Evolutionary conservation across 1,140 invertebrate species (phyloP), one percentile per base, ranked within the genome.

Genomic region (Aethina tumida): DNA sequence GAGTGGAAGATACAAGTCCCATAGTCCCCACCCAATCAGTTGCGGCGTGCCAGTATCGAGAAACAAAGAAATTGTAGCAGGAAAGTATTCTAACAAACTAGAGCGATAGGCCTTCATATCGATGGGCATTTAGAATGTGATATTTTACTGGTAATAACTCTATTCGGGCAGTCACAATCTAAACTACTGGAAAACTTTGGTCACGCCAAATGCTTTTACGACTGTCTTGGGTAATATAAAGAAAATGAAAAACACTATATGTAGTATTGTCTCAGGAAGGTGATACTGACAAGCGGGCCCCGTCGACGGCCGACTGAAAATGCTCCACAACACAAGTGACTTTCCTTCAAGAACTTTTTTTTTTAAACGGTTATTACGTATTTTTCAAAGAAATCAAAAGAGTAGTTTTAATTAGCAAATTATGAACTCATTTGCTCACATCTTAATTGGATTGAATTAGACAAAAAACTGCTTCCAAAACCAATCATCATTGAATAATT

Each of bases 131-230:
- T 44, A 51, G 51, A 49, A 45, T 51, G 51, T 49, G 43, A 51
- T 44, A 46, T 48, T 34, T 50, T 40, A 28, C 31, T 9, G 35
- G 39, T 25, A 32, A 41, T 35, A 41, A 42, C 45, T 45, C 37
- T 15, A n/a, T n/a, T n/a, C n/a, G n/a, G n/a, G 38, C 29, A 45
- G 50, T 62, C 58, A 61, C 58, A 58, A 58, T 61, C 60, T 59
- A 59, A 60, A 52, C 51, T 49, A 41, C 49, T 55, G 45, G 40
- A 66, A 68, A 73, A 73, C 68, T 76, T 77, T 72, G 77, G 77
- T 80, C 76, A 79, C 71, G 77, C 74, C 74, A 79, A 81, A 81
- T 80, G 79, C 75, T 69, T 80, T 81, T 80, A 81, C 74, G 77
- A 79, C 71, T 73, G 71, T 73, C 79, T 69, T 62, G 79, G 79